Evolutionary conservation across 2,888 invertebrate genomes (phyloP).

Genomic region (Morpho helenor): DNA sequence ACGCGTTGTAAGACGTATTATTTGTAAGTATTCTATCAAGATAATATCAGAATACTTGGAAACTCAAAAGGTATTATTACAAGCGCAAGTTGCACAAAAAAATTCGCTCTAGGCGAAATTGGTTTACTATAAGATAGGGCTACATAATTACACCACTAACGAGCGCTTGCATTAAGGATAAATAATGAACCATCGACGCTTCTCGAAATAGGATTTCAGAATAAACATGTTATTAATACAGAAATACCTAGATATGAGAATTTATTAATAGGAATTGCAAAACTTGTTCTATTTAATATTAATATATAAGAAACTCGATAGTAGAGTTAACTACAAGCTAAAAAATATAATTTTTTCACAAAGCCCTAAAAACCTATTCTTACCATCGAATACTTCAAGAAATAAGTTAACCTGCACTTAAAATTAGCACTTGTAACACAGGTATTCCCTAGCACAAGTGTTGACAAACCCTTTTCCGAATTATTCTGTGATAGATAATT

Average conservation of each 20-base stretch:
- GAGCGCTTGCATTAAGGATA: conserved; percentile 42
- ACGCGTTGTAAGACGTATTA: conserved; percentile 23
- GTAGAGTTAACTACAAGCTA: too few relatives aligned
- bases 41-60: conserved; percentile 35
- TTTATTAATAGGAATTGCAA: conserved; percentile 1
- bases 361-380: too few relatives aligned
- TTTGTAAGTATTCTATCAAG: conserved; percentile 40
- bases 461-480: too few relatives aligned
- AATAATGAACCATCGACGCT: conserved; percentile 37
- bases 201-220: conserved; percentile 16
- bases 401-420: too few relatives aligned
- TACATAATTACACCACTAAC: conserved; percentile 35
- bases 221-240: conserved; percentile 13
- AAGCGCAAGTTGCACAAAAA: conserved; percentile 31
- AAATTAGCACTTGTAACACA: too few relatives aligned
- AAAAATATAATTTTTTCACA: too few relatives aligned
- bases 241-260: conserved; percentile 5
- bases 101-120: conserved; percentile 33
- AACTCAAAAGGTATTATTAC: conserved; percentile 29
- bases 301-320: too few relatives aligned
- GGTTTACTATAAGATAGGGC: conserved; percentile 30
- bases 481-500: too few relatives aligned
- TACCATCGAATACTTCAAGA: too few relatives aligned
- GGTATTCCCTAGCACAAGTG: too few relatives aligned
- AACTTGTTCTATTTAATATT: too few relatives aligned